Evolutionary conservation across 1,140 invertebrate genomes (phyloP).

Genomic region (Paracyclopina nana): DNA sequence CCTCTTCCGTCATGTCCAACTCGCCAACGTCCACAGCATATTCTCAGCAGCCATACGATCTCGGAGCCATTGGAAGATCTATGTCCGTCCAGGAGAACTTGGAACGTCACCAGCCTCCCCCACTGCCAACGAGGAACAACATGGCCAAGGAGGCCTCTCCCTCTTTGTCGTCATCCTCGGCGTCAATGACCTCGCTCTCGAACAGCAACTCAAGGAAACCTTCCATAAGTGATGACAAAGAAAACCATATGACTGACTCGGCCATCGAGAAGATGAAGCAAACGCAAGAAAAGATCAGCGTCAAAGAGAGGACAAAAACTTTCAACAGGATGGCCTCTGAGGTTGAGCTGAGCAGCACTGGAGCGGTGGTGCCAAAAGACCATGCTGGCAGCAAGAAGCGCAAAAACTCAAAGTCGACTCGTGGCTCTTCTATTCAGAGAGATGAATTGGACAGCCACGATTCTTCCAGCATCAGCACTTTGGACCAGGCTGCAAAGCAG

Average conservation of each 20-base stretch:
- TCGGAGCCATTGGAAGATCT: too few relatives aligned
- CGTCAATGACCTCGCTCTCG: too few relatives aligned
- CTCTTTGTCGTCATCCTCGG: slow-evolving; percentile 22
- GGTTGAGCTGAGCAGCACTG: slow-evolving; percentile 33
- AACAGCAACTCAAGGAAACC: too few relatives aligned
- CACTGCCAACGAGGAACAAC: background rate
- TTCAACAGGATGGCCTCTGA: slow-evolving; percentile 74
- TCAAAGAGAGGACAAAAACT: slow-evolving; percentile 73
- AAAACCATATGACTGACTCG: too few relatives aligned
- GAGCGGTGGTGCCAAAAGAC: slow-evolving; percentile 16
- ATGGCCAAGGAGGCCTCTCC: background rate
- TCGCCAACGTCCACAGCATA: too few relatives aligned
- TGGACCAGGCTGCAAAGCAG: slow-evolving; percentile 49
- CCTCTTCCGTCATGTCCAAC: too few relatives aligned
- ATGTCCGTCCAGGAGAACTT: slow-evolving; percentile 19
- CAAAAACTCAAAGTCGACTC: background rate
- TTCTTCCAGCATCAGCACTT: slow-evolving; percentile 8
- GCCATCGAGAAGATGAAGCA: too few relatives aligned
- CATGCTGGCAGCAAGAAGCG: too few relatives aligned
- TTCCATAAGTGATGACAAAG: too few relatives aligned
- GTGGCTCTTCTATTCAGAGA: slow-evolving; percentile 6
- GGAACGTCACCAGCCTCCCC: slow-evolving; percentile 13
- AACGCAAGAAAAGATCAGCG: slow-evolving; percentile 48
- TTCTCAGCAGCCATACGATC: too few relatives aligned
- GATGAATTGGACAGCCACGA: background rate